Evolutionary conservation across 2,888 invertebrate genomes (phyloP), one percentile per base, ranked within the genome.

Genomic region (Miltochrista miniata): DNA sequence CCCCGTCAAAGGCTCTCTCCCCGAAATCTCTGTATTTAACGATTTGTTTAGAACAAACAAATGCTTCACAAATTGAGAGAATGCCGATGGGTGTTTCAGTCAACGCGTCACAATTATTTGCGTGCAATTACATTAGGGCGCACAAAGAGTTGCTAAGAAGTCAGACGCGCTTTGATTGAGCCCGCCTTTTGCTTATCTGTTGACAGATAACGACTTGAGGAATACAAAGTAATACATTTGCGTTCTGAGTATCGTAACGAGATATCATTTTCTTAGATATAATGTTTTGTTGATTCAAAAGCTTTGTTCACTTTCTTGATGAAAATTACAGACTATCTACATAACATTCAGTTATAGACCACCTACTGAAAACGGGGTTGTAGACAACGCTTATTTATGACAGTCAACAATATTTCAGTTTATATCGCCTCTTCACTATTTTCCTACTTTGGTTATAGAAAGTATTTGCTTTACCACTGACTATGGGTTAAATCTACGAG

Each of bases 111-210:
- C 43, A 61, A 54, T 58, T 64, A 61, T 68, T 68, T 51, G 44
- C 61, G 61, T 65, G 64, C 68, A 68, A 65, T 68, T 64, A 68
- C 64, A 61, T 68, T 64, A 64, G 55, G 47, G 34, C 44, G 60
- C 61, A 68, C 64, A 65, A 65, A 68, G 68, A 55, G 41, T 57
- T 50, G 51, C 39, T 47, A 48, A 39, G 50, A 51, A 59, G 51
- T 63, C 56, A 58, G 45, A 45, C 45, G 39, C 43, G 43, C 57
- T 58, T 43, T 68, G 31, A 31, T 31, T 8, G 31, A 31, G 43
- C 51, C 43, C 39, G 39, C 38, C 38, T 34, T 33, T 33, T 45
- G 38, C 24, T 49, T 45, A 45, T 45, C 49, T 39, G 13, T 31
- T 18, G 24, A 18, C n/a, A 35, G 44, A 49, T 49, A 49, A 49